Conservation (phyloP, 2,113 vertebrate species). For the Myodes glareolus region DNA sequence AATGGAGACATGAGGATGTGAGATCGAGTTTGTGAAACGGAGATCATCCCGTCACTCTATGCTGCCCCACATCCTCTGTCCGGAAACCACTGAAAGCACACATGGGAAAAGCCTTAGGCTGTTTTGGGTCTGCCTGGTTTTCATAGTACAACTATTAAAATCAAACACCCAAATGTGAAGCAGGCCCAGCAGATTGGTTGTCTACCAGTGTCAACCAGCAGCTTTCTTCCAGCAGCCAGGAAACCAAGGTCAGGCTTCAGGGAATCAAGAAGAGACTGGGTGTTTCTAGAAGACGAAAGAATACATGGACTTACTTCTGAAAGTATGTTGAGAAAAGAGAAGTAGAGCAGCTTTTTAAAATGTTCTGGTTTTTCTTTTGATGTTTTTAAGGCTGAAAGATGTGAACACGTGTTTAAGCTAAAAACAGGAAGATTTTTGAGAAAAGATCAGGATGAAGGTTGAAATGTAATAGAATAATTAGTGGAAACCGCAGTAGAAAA, state of each 20-base stretch:
- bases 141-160: not conserved
- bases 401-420: not conserved
- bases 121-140: not conserved
- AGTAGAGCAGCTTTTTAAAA: not conserved
- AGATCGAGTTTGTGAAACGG: not conserved
- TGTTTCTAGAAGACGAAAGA: not conserved
- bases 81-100: not conserved
- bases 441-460: not conserved
- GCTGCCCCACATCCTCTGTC: not conserved
- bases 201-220: not conserved
- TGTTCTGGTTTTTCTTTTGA: not conserved
- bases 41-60: not conserved
- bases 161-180: not conserved
- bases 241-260: not conserved
- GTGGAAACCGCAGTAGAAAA: not conserved
- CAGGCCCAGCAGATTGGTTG: not conserved
- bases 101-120: not conserved
- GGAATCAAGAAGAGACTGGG: not conserved
- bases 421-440: not conserved
- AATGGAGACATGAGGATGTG: not conserved
- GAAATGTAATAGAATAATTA: not conserved
- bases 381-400: conserved; percentile 21
- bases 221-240: not conserved
- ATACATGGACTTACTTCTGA: not conserved
- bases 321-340: not conserved